Evolutionary conservation across 2,113 vertebrate genomes (phyloP).

Genomic region (Vidua macroura): DNA sequence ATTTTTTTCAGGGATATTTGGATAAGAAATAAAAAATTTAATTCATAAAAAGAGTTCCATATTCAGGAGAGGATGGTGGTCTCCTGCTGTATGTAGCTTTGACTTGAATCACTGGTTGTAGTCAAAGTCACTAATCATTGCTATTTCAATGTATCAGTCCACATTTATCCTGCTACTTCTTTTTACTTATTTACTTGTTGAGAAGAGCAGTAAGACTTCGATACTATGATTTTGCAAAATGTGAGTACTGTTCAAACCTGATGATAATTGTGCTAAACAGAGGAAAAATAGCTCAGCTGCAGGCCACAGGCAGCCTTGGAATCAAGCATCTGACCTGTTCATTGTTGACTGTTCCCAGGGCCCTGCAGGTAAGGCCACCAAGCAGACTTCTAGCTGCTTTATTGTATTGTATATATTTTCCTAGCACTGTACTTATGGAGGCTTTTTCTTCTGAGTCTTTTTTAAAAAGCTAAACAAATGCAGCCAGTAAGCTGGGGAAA

Average conservation of each 20-base stretch:
- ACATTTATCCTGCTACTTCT: background rate
- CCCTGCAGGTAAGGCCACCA: background rate
- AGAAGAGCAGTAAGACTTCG: background rate
- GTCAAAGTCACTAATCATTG: background rate
- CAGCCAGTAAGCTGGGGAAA: background rate
- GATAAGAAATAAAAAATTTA: background rate
- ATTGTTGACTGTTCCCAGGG: background rate
- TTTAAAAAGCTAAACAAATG: background rate
- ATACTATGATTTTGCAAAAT: background rate
- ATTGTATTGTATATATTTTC: background rate
- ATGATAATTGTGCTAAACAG: background rate
- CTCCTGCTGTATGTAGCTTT: background rate
- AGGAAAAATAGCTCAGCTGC: background rate
- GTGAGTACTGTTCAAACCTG: background rate
- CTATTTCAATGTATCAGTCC: background rate
- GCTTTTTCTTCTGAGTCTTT: background rate
- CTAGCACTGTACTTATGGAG: background rate
- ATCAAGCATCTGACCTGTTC: background rate
- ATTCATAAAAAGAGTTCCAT: background rate
- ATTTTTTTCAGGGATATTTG: background rate
- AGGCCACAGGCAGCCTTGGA: background rate
- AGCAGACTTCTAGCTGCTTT: background rate
- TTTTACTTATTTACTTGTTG: background rate
- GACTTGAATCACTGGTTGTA: background rate
- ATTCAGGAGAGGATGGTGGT: background rate